Conservation (phyloP, 2,888 invertebrate genomes). For the Volucella bombylans region DNA sequence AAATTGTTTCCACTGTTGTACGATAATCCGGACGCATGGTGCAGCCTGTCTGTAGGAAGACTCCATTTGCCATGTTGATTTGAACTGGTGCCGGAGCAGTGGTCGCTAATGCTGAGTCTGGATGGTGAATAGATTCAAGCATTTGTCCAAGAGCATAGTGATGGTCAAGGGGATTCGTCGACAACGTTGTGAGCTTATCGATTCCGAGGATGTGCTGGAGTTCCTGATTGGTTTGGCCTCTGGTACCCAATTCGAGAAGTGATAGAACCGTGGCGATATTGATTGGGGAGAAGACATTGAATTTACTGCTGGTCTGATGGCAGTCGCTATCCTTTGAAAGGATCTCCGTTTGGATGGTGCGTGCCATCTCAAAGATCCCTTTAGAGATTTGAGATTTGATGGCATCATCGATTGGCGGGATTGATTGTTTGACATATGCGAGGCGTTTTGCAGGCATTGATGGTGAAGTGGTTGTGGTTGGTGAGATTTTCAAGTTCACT, state of each 20-base stretch:
- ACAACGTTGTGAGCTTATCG: conserved; percentile 34
- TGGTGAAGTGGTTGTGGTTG: conserved; percentile 5
- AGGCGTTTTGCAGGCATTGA: conserved; percentile 25
- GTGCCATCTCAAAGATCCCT: conserved; percentile 71
- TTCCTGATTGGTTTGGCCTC: conserved; percentile 87
- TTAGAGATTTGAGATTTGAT: conserved; percentile 52
- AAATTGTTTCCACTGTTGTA: conserved; percentile 82
- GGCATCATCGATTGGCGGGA: conserved; percentile 24
- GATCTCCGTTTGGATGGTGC: conserved; percentile 60
- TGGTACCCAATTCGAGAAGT: conserved; percentile 87
- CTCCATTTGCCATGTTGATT: conserved; percentile 83
- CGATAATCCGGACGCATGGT: conserved; percentile 83
- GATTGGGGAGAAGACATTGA: conserved; percentile 86
- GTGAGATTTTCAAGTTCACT: conserved; percentile 3
- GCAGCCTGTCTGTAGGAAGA: conserved; percentile 84
- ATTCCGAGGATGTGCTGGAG: conserved; percentile 85
- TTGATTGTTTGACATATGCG: conserved; percentile 44
- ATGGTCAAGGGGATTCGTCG: conserved; percentile 20
- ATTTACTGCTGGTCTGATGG: conserved; percentile 51
- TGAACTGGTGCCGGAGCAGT: conserved; percentile 18
- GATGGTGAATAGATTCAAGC: conserved; percentile 77
- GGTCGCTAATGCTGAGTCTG: neutral
- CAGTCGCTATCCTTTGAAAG: conserved; percentile 28
- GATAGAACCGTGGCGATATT: conserved; percentile 87
- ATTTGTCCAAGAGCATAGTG: conserved; percentile 78